Evolutionary conservation across 2,113 vertebrate genomes (phyloP).

Genomic region (Pituophis catenifer): DNA sequence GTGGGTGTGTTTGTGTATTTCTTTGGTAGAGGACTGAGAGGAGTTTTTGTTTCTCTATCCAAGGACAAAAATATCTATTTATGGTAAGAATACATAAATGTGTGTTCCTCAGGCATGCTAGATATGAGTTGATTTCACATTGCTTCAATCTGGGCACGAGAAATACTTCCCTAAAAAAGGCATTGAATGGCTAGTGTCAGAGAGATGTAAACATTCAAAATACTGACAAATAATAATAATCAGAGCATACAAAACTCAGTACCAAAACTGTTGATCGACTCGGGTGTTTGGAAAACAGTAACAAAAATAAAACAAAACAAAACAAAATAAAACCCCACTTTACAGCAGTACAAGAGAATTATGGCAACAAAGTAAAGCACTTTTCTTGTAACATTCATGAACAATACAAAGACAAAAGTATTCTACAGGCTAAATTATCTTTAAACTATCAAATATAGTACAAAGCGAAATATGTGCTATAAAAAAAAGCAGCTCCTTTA

Average conservation of each 20-base stretch:
- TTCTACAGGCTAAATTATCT: conserved; percentile 75
- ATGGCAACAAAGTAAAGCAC: conserved; percentile 80
- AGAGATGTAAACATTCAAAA: conserved; percentile 84
- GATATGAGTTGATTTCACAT: conserved; percentile 70
- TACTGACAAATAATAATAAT: conserved; percentile 69
- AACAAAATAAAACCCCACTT: conserved; percentile 43
- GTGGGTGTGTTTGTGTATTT: conserved; percentile 63
- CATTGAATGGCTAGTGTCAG: conserved; percentile 76
- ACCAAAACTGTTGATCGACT: conserved; percentile 65
- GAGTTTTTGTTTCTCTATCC: conserved; percentile 69
- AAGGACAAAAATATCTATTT: conserved; percentile 63
- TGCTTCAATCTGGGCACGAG: conserved; percentile 70
- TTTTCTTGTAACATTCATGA: conserved; percentile 78
- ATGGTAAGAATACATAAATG: conserved; percentile 51
- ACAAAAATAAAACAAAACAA: conserved; percentile 23
- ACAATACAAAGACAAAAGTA: conserved; percentile 78
- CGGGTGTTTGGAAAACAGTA: conserved; percentile 67
- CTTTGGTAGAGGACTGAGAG: conserved; percentile 84
- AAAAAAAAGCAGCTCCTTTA: conserved; percentile 80
- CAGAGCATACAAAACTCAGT: conserved; percentile 57
- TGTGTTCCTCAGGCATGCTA: conserved; percentile 64
- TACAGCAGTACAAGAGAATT: conserved; percentile 77
- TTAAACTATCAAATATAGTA: conserved; percentile 80
- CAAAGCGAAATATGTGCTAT: conserved; percentile 80
- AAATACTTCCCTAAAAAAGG: conserved; percentile 73